These are phyloP conservation scores for Axea sp. DNA, from an alignment of 2,888 invertebrate genomes.

Conservation along the genomic window DNA sequence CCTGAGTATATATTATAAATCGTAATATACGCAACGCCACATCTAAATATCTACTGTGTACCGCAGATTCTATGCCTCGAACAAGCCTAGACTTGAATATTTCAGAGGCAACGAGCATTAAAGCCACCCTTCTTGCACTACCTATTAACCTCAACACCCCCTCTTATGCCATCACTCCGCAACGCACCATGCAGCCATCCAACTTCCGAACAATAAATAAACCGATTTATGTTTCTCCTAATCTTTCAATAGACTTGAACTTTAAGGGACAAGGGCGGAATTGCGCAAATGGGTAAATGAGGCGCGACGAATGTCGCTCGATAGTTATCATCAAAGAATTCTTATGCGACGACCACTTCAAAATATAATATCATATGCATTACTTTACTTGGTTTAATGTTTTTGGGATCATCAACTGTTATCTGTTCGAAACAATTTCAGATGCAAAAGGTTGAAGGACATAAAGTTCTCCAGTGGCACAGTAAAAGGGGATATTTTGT, in stretches of 20 bases:
- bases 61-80: conserved; percentile 73
- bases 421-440: conserved; percentile 54
- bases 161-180: conserved; percentile 54
- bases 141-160: conserved; percentile 77
- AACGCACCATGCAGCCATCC: conserved; percentile 60
- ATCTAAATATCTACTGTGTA: conserved; percentile 72
- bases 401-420: conserved; percentile 42
- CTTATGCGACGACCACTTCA: too few relatives aligned
- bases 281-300: conserved; percentile 22
- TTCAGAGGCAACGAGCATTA: conserved; percentile 76
- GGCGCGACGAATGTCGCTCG: conserved; percentile 13
- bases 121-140: conserved; percentile 78
- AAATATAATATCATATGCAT: too few relatives aligned
- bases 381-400: conserved; percentile 14
- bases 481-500: conserved; percentile 60
- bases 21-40: conserved; percentile 73
- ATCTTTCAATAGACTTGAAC: conserved; percentile 53
- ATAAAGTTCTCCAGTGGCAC: conserved; percentile 50
- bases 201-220: conserved; percentile 70
- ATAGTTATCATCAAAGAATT: conserved; percentile 10
- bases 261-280: conserved; percentile 32
- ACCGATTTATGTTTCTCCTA: conserved; percentile 68
- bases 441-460: conserved; percentile 56
- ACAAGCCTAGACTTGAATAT: conserved; percentile 78
- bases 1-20: conserved; percentile 74